Conservation (phyloP, 1,140 invertebrate species). For the Pararge aegeria region DNA sequence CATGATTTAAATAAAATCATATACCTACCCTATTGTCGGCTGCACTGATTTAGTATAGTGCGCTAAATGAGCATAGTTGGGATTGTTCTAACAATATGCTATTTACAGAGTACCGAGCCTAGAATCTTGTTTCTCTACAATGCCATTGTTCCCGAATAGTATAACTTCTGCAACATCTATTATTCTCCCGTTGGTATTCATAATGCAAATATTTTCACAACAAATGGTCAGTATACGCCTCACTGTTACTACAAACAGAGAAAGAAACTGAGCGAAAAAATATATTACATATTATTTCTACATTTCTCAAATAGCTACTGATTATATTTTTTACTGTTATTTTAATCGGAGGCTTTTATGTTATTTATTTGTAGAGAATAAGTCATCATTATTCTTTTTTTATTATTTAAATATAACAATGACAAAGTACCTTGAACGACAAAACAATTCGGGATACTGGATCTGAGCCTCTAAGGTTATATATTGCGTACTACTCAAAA, state of each 20-base stretch:
- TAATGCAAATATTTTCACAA: slow-evolving; percentile 2
- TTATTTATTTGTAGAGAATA: too few species aligned
- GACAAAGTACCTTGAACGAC: too few species aligned
- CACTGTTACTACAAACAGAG: slow-evolving; percentile 4
- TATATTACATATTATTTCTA: neutral
- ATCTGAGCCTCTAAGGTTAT: too few species aligned
- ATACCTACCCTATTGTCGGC: too few species aligned
- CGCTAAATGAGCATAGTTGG: neutral
- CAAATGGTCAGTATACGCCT: slow-evolving; percentile 4
- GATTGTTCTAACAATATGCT: slow-evolving; percentile 2
- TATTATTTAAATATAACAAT: too few species aligned
- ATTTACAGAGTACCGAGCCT: slow-evolving; percentile 3
- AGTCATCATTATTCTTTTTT: too few species aligned
- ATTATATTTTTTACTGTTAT: too few species aligned
- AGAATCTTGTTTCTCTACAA: neutral
- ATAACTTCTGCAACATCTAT: slow-evolving; percentile 1
- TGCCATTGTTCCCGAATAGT: slow-evolving; percentile 5
- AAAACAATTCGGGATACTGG: too few species aligned
- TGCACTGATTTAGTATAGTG: too few species aligned
- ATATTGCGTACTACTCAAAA: too few species aligned
- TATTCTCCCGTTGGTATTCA: slow-evolving; percentile 1
- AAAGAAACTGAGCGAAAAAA: slow-evolving; percentile 5
- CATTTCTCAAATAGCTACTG: neutral
- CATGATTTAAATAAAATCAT: too few species aligned
- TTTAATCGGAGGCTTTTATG: too few species aligned